phyloP scores from a whole-genome alignment of 2,888 invertebrate species.

The Phlogophora meticulosa region DNA sequence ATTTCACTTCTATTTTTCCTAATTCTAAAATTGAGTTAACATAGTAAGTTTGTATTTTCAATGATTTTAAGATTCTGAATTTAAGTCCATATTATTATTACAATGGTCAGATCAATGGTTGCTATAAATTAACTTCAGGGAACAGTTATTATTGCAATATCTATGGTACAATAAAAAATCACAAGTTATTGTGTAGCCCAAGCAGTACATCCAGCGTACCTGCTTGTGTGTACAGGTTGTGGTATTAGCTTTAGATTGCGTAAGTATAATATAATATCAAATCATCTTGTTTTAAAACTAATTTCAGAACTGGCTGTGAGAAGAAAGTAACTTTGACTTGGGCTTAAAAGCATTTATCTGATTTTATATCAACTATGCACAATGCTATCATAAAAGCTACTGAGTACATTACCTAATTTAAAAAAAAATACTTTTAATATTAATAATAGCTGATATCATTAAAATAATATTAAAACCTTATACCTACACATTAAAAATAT shows the following conservation, averaged over 20 bases:
- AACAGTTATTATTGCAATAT: neutral
- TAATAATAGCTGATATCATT: too few relatives aligned
- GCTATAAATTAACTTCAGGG: neutral
- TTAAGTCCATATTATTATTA: neutral
- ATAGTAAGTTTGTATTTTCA: neutral
- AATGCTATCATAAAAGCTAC: conserved; percentile 10
- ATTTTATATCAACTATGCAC: conserved; percentile 34
- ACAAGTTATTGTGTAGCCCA: neutral
- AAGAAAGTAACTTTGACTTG: conserved; percentile 7
- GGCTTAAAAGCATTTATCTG: conserved; percentile 29
- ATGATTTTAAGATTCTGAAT: conserved; percentile 6
- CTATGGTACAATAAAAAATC: neutral
- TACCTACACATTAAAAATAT: neutral
- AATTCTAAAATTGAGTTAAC: too few relatives aligned
- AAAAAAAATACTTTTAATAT: neutral
- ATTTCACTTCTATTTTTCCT: too few relatives aligned
- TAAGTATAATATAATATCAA: neutral
- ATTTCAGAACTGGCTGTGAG: neutral
- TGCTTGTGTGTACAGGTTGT: neutral
- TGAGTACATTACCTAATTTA: too few relatives aligned
- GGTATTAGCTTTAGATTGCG: too few relatives aligned
- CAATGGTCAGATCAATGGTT: neutral
- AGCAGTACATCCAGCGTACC: conserved; percentile 13
- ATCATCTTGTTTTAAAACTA: neutral
- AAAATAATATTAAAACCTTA: neutral